Percentiles rank a stretch among this genome's conserved stretches.
Conservation (phyloP, 2,888 invertebrate genomes). For the Tiliacea citrago region DNA sequence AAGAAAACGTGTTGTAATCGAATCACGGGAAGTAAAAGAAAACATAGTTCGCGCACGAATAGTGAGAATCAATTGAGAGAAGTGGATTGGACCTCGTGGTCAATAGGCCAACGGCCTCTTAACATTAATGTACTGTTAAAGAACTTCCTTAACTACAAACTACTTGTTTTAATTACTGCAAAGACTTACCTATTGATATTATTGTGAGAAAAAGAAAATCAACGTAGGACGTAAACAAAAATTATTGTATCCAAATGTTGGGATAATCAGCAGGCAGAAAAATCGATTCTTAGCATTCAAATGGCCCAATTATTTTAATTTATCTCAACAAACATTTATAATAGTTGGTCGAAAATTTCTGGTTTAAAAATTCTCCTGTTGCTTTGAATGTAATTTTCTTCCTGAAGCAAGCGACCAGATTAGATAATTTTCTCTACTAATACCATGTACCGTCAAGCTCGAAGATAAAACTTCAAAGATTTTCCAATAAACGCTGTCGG, state of each 20-base stretch:
- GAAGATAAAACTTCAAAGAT: slow-evolving; percentile 23
- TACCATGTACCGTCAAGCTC: not conserved
- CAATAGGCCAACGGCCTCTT: slow-evolving; percentile 38
- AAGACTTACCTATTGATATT: not conserved
- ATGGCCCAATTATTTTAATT: not conserved
- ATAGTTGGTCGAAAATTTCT: slow-evolving; percentile 5
- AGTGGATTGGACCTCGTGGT: slow-evolving; percentile 58
- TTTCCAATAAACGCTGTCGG: slow-evolving; percentile 8
- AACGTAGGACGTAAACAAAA: not conserved
- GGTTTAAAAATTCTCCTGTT: not conserved
- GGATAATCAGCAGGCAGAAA: not conserved
- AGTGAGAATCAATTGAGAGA: slow-evolving; percentile 59
- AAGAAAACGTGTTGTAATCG: slow-evolving; percentile 63
- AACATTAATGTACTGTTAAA: slow-evolving; percentile 50
- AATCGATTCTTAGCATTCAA: not conserved
- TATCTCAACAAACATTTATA: not conserved
- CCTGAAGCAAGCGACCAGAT: slow-evolving; percentile 14
- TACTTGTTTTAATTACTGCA: not conserved
- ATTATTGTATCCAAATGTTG: not conserved
- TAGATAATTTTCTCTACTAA: slow-evolving; percentile 2
- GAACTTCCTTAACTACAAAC: slow-evolving; percentile 11
- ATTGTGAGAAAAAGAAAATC: not conserved
- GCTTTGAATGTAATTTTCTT: not conserved
- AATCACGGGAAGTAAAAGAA: slow-evolving; percentile 58
- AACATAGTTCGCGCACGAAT: slow-evolving; percentile 57